Percentiles rank a stretch among this genome's conserved stretches.
Evolutionary conservation across 2,113 vertebrate species (phyloP).

Genomic region (Crotalus viridis): DNA sequence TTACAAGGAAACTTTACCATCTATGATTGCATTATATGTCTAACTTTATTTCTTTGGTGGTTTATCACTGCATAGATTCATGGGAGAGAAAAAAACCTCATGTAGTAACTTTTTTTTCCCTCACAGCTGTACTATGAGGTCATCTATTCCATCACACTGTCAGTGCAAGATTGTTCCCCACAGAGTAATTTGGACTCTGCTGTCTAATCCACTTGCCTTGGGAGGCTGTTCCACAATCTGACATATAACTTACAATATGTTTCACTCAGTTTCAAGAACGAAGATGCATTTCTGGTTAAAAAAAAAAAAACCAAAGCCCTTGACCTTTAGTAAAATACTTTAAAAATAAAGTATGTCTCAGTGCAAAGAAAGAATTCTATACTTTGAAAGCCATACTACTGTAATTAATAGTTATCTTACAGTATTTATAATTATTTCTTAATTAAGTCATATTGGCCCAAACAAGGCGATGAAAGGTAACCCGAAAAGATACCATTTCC

Average conservation of each 20-base stretch:
- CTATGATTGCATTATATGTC: neutral
- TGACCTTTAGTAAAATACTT: neutral
- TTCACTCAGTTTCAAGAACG: neutral
- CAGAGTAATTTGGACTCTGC: slow-evolving; percentile 29
- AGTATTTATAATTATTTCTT: neutral
- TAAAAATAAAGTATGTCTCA: neutral
- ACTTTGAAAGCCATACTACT: neutral
- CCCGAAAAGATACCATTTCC: neutral
- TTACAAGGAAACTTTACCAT: slow-evolving; percentile 10
- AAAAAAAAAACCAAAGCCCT: neutral
- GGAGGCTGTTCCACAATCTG: slow-evolving; percentile 16
- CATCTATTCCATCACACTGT: slow-evolving; percentile 40
- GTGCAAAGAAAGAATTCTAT: neutral
- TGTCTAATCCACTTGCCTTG: slow-evolving; percentile 29
- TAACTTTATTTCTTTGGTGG: slow-evolving; percentile 14
- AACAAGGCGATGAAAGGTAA: neutral
- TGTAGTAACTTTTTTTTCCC: neutral
- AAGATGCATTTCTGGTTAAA: neutral
- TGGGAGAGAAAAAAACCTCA: slow-evolving; percentile 29
- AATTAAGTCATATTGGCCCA: neutral
- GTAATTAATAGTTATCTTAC: neutral
- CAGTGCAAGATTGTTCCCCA: slow-evolving; percentile 35
- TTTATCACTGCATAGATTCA: slow-evolving; percentile 27
- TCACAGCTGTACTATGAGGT: slow-evolving; percentile 37
- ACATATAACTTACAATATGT: slow-evolving; percentile 19